Evolutionary conservation across 2,113 vertebrate species (phyloP), one percentile per base, ranked within the genome.

Genomic region (Cercocebus atys): DNA sequence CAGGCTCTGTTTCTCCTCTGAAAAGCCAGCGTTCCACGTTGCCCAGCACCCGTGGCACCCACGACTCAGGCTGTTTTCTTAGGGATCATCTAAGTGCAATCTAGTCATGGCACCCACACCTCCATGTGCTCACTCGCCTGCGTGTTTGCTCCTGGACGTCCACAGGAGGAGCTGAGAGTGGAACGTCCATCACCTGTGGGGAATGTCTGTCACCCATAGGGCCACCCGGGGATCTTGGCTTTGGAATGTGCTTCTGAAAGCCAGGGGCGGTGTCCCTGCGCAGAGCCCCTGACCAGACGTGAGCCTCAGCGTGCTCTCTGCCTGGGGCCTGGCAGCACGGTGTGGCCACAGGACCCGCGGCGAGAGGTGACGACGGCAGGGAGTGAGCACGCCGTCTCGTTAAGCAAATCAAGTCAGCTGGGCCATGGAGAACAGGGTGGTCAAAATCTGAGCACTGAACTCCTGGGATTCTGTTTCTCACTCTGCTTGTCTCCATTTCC

Each of bases 81-180:
- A 4, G 32, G 70, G 35, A 5, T 6, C 16, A 1, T 64, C 35
- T 43, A 8, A 6, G 16, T 4, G 3, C 12, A 3, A 5, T 8
- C 14, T 17, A 2, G 23, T 8, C 9, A 40, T 8, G 12, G 27
- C 5, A 2, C 27, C 61, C 30, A 4, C 8, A 1, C 14, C 0
- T 0, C 1, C 0, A 1, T 5, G 6, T 2, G 40, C 6, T 8
- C 3, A 0, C 18, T 0, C 14, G 6, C 17, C 50, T 18, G 6
- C 52, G 6, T 18, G 6, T 55, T 55, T 55, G 2, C 52, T 55
- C 52, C 52, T 20, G 17, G 52, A 18, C 52, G 6, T 55, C 17
- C 52, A 55, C 17, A 18, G 17, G 52, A 55, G 52, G 52, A 55
- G 52, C 52, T 55, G 52, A 55, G 52, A 7, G 52, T 55, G 52